Evolutionary conservation across 2,113 vertebrate genomes (phyloP), one percentile per base, ranked within the genome.

Genomic region (Paramisgurnus dabryanus): DNA sequence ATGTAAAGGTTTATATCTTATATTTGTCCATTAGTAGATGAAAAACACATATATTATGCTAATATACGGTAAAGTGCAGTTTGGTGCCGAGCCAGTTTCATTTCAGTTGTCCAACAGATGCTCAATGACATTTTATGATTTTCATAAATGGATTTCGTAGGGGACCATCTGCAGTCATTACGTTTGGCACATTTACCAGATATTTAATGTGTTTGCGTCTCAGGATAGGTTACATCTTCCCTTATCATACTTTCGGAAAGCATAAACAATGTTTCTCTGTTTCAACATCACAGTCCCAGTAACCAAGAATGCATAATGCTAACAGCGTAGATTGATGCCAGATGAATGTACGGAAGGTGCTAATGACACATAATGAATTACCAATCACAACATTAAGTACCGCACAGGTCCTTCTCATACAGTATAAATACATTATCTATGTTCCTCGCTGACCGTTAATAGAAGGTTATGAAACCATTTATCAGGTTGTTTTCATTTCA

Each of bases 401-500:
- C n/a, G 5, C 53, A 55, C n/a, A 58, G 17, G 17, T 58, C 55
- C 55, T 57, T 17, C 55, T n/a, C 17, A 57, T 57, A 18, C 10
- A 53, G 27, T 47, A 45, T 22, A 67, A 7, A 75, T 12, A 58
- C 10, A 73, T 17, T 49, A 47, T 39, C 43, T 27, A 27, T 17
- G 1, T 41, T 72, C 11, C 49, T 7, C 40, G 22, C 43, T 64
- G 41, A 50, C 7, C 45, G 15, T 7, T 8, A 64, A 47, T n/a
- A 49, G 41, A 63, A 47, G n/a, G 41, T 17, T 47, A 63, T 41
- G 7, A 60, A 63, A 76, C 18, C 72, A 64, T 75, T 60, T 67
- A 61, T 79, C 69, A 80, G 43, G 80, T 58, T 49, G 27, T 49
- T 76, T 22, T 27, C 22, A 49, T 64, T 64, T 80, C 65, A 41